phyloP scores from a whole-genome alignment of 2,113 vertebrate species.

The Syngnathus floridae region DNA sequence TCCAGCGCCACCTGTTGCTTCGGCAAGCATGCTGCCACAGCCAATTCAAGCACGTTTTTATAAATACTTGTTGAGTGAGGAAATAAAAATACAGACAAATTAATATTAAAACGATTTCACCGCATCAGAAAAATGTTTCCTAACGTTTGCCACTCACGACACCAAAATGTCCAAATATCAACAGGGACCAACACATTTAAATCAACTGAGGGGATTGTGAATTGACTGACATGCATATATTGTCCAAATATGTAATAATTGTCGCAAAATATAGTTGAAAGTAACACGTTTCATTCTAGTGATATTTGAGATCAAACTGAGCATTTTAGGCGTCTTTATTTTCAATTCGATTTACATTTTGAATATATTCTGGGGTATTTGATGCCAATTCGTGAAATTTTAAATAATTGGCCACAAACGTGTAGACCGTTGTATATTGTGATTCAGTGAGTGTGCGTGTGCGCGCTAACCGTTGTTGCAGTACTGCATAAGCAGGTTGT shows the following conservation, averaged over 20 bases:
- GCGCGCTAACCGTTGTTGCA: conserved; percentile 11
- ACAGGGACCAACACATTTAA: neutral
- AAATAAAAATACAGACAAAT: neutral
- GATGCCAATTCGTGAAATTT: neutral
- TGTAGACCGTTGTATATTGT: neutral
- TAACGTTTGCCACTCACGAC: neutral
- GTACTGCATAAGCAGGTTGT: conserved; percentile 8
- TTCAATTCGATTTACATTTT: neutral
- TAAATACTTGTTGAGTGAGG: neutral
- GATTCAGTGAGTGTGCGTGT: no score
- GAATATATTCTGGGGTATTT: neutral
- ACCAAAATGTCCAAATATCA: neutral
- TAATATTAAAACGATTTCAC: neutral
- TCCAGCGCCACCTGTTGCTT: neutral
- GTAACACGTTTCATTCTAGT: no score
- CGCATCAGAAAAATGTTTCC: neutral
- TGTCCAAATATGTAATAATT: neutral
- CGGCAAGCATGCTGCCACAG: neutral
- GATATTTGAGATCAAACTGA: neutral
- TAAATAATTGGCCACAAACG: neutral
- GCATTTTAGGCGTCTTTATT: neutral
- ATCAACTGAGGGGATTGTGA: no score
- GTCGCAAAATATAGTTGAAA: no score
- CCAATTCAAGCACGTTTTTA: neutral
- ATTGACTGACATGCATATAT: neutral